Base-by-base conservation (phyloP, 2,888 invertebrate genomes). In the Callyntrura sp. region DNA sequence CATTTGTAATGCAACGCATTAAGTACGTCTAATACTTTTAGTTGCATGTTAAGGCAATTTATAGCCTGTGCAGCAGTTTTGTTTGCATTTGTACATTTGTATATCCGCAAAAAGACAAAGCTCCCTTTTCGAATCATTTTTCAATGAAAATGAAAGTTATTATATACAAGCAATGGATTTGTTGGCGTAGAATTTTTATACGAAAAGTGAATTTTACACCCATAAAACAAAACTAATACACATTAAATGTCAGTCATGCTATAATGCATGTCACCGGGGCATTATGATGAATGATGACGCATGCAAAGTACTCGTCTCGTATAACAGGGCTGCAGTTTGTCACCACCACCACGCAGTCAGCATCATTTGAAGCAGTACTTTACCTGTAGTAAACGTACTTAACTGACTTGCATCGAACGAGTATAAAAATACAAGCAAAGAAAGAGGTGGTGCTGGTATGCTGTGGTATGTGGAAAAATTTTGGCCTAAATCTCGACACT, bases 401-500 rank as follows among this genome's bases (percentile, higher is more conserved):
- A n/a, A n/a, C n/a, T n/a, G n/a, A n/a, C n/a, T n/a, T n/a, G n/a
- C n/a, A n/a, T 35, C 35, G 35, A 55, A 12, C 6, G 6, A 57
- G 60, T 20, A 60, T 23, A 60, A 23, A n/a, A 8, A 17, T 35
- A 35, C 20, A 62, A 12, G 62, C 20, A 35, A 35, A 35, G 35
- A 35, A 51, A 51, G 51, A 81, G 23, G 78, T 51, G 51, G 23
- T n/a, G n/a, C n/a, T n/a, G 11, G 23, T 20, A 25, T n/a, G n/a
- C n/a, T n/a, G n/a, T n/a, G n/a, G 51, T 78, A 23, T 51, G 20
- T 25, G 28, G 28, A 85, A 17, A 62, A 17, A 62, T 76, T 83
- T 84, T 88, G 88, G 51, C 88, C 88, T 88, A 88, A 88, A 84
- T 88, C 84, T 83, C 73, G n/a, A 78, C 88, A 88, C 84, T 88